These are phyloP conservation scores for Microchrysa polita DNA, from an alignment of 2,888 invertebrate species.

Conservation along the genomic window DNA sequence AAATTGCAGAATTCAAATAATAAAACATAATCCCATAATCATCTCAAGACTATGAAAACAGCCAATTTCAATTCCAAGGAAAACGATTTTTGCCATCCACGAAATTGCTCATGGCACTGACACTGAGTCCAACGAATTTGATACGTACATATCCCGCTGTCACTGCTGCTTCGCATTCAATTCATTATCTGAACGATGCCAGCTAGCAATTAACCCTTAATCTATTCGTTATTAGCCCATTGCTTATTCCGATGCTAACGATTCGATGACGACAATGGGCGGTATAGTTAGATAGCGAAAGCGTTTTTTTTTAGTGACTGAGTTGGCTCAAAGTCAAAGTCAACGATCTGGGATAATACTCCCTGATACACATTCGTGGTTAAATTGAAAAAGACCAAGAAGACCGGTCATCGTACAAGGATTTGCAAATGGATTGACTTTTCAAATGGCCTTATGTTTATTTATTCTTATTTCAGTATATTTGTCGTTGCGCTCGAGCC, in stretches of 20 bases:
- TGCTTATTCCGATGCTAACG: background rate
- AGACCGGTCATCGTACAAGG: conserved; percentile 27
- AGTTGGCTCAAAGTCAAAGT: background rate
- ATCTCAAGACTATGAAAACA: conserved; percentile 9
- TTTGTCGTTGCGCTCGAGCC: background rate
- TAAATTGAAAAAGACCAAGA: background rate
- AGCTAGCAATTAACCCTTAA: conserved; percentile 33
- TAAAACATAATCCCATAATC: conserved; percentile 31
- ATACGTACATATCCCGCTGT: background rate
- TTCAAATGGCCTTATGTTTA: conserved; percentile 15
- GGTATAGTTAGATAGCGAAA: background rate
- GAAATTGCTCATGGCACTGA: too few species aligned
- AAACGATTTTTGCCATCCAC: background rate
- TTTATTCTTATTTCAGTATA: conserved; percentile 5
- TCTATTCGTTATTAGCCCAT: conserved; percentile 27
- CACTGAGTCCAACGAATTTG: background rate
- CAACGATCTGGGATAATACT: too few species aligned
- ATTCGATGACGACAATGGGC: background rate
- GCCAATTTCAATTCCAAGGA: conserved; percentile 1
- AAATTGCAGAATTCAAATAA: conserved; percentile 16
- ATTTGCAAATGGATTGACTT: conserved; percentile 31
- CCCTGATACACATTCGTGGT: too few species aligned
- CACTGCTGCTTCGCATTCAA: background rate
- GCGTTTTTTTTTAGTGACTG: background rate
- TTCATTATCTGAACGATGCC: conserved; percentile 10